A percentile compares a stretch with the other conserved stretches of the same genome.
These are phyloP conservation scores for Gadopsis marmoratus DNA, from an alignment of 2,797 vertebrate species.

Conservation along the genomic window DNA sequence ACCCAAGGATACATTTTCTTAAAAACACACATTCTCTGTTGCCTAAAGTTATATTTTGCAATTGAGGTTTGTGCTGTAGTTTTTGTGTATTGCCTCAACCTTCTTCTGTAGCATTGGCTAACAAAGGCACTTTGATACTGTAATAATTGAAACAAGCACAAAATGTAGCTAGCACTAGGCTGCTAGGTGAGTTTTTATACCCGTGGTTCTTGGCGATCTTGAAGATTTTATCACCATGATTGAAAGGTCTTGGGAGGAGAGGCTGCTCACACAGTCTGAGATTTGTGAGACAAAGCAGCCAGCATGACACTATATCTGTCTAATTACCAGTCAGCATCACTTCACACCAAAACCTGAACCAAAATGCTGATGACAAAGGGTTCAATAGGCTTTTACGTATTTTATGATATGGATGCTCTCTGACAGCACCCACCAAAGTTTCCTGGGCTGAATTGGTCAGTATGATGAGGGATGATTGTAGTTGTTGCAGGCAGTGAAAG, in stretches of 20 bases:
- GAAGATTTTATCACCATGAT: background rate
- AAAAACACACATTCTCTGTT: background rate
- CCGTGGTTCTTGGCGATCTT: background rate
- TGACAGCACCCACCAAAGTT: conserved; percentile 12
- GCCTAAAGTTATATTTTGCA: background rate
- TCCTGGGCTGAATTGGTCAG: conserved; percentile 10
- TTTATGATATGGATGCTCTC: conserved; percentile 15
- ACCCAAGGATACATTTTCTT: background rate
- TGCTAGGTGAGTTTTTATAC: background rate
- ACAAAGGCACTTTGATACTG: background rate
- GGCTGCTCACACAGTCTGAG: background rate
- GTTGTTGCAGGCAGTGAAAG: conserved; percentile 31
- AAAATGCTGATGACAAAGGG: background rate
- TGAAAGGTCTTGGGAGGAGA: background rate
- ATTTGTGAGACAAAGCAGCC: background rate
- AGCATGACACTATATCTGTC: background rate
- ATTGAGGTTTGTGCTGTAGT: background rate
- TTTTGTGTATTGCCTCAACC: background rate
- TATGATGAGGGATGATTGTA: conserved; percentile 46
- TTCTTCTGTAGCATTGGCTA: background rate
- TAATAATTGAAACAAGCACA: background rate
- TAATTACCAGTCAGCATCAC: background rate
- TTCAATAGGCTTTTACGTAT: background rate
- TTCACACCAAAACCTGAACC: background rate
- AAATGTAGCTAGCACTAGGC: background rate